Conservation (phyloP, 1,140 invertebrate species). For the Leptinotarsa undecemlineata region DNA sequence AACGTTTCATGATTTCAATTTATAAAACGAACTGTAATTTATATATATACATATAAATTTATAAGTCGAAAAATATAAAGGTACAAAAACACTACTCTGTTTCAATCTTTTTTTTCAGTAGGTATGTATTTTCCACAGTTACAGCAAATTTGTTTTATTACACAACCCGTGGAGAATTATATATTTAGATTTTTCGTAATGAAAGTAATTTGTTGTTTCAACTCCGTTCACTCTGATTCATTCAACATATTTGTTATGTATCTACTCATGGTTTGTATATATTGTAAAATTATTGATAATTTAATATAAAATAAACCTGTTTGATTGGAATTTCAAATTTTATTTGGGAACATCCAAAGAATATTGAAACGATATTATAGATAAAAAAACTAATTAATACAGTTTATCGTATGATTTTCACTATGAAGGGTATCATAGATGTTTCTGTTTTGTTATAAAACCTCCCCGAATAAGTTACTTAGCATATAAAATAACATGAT, state of each 20-base stretch:
- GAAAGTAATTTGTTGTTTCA: too few species aligned
- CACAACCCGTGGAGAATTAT: background rate
- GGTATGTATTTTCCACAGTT: background rate
- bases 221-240: too few species aligned
- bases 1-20: conserved; percentile 37
- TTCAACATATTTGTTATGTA: background rate
- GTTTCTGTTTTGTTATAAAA: too few species aligned
- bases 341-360: background rate
- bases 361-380: too few species aligned
- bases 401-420: too few species aligned
- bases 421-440: too few species aligned
- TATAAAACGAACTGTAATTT: conserved; percentile 40
- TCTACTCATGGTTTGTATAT: background rate
- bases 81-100: conserved; percentile 35
- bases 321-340: background rate
- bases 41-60: conserved; percentile 36
- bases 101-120: conserved; percentile 21
- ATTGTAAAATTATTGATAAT: background rate
- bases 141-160: background rate
- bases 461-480: too few species aligned
- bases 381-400: too few species aligned
- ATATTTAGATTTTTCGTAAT: too few species aligned
- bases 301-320: background rate
- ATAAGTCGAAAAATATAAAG: conserved; percentile 37
- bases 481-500: too few species aligned